Conservation (phyloP, 2,888 invertebrate species). For the Gasteruption jaculator region DNA sequence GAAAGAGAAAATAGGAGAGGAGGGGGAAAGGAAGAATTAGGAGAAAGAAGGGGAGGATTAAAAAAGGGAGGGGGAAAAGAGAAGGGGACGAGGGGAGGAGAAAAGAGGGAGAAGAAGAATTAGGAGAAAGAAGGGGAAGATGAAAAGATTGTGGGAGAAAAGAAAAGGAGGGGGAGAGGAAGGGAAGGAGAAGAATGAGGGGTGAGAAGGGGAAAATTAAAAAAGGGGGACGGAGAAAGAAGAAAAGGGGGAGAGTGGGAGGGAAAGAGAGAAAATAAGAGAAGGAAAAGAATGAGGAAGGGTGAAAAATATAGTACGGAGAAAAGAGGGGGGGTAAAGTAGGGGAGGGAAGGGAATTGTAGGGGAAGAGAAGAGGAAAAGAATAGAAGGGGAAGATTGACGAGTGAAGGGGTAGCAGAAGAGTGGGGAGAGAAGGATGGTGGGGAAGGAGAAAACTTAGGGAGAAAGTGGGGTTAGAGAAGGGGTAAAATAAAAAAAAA, state of each 20-base stretch:
- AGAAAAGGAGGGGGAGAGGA: constrained; percentile 9
- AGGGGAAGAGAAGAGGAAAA: no score
- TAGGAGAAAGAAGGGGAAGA: constrained; percentile 6
- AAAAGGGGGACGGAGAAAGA: no score
- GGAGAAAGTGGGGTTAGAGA: no score
- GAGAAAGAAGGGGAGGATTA: no score
- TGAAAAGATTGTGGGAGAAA: constrained; percentile 8
- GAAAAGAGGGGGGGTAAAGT: constrained; percentile 6
- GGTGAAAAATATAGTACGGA: constrained; percentile 9
- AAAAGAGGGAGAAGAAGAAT: background rate
- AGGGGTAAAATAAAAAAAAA: no score
- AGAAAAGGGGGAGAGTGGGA: background rate
- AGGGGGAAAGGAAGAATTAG: constrained; percentile 19
- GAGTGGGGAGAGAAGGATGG: no score
- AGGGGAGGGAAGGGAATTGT: background rate
- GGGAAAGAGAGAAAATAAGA: constrained; percentile 4
- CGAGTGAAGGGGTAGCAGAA: no score
- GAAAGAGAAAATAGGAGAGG: background rate
- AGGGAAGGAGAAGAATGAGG: constrained; percentile 12
- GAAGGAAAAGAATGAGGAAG: constrained; percentile 10
- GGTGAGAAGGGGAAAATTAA: no score
- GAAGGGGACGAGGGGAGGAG: background rate
- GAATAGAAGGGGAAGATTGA: no score
- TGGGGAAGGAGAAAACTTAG: no score
- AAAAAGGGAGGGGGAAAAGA: constrained; percentile 11